phyloP scores from a whole-genome alignment of 1,140 invertebrate species.

The Palaemon carinicauda region DNA sequence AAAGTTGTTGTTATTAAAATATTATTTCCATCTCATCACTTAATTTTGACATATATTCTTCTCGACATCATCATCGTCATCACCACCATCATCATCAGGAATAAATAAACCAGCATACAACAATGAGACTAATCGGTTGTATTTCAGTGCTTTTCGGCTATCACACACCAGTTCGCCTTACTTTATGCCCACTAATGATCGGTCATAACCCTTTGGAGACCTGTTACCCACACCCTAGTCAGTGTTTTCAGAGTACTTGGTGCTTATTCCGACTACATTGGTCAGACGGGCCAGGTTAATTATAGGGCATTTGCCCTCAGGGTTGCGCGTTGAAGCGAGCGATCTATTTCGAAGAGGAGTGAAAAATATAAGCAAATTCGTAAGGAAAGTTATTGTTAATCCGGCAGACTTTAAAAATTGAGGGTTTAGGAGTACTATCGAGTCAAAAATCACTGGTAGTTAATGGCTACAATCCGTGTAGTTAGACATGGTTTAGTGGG shows the following conservation, averaged over 20 bases:
- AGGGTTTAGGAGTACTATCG: slow-evolving; percentile 34
- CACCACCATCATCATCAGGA: background rate
- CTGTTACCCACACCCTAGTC: background rate
- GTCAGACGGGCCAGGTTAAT: background rate
- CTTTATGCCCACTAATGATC: slow-evolving; percentile 51
- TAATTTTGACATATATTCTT: too few relatives aligned
- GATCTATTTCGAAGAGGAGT: background rate
- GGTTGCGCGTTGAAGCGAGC: background rate
- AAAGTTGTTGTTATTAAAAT: too few relatives aligned
- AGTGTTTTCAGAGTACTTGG: background rate
- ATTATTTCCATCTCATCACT: too few relatives aligned
- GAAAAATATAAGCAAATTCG: slow-evolving; percentile 3
- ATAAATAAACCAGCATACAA: background rate
- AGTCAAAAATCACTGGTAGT: slow-evolving; percentile 43
- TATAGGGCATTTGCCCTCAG: background rate
- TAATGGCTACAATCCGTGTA: slow-evolving; percentile 43
- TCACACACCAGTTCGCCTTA: slow-evolving; percentile 36
- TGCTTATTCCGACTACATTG: background rate
- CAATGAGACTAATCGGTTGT: slow-evolving; percentile 23
- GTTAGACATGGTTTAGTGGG: slow-evolving; percentile 30
- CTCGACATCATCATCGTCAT: too few relatives aligned
- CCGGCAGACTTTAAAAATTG: slow-evolving; percentile 39
- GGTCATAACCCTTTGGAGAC: slow-evolving; percentile 36
- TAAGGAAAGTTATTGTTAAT: slow-evolving; percentile 44
- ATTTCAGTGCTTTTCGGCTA: slow-evolving; percentile 39